Base-by-base conservation (phyloP, 2,113 vertebrate species). In the Myocastor coypus region DNA sequence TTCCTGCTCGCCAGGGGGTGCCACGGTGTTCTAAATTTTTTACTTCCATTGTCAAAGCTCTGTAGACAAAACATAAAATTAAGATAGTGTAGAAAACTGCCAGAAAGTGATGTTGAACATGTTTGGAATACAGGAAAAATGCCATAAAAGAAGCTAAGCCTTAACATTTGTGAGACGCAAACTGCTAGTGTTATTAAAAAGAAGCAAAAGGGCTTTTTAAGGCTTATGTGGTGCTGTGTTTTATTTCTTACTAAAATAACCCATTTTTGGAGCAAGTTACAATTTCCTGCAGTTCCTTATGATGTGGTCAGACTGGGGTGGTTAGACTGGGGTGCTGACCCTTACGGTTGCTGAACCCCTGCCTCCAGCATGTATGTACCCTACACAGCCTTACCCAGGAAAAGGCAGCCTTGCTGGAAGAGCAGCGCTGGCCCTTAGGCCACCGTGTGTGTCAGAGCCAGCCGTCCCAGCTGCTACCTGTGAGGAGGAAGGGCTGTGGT, bases 401-500 rank as follows among this genome's bases (percentile, higher is more conserved):
- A 92, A 97, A 83, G 78, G 26, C 30, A 57, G 19, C 3, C 59
- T 7, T 42, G 94, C 86, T 96, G 94, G 46, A 83, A 91, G 52
- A 87, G 57, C 85, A 97, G 9, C 93, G 82, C n/a, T 91, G 0
- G n/a, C 95, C 66, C 66, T 57, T 57, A 61, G 52, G 2, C 61
- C 42, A 30, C 89, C 73, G 66, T 28, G 80, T 64, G 50, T 93
- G 28, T 42, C 24, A 12, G 26, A 90, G 22, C 75, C 82, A 83
- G 10, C 50, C 10, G 42, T 92, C 69, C 13, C 64, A 95, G 68
- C 93, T 66, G 17, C 80, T 16, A 16, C 55, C 55, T 57, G 55
- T 16, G 16, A 57, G 17, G 55, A 17, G 17, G 55, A 16, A 57
- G 52, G 46, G 46, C 12, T 16, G 16, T 17, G 16, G 55, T 14